Base-by-base conservation (phyloP, 2,888 invertebrate species). In the Chouioia cunea region DNA sequence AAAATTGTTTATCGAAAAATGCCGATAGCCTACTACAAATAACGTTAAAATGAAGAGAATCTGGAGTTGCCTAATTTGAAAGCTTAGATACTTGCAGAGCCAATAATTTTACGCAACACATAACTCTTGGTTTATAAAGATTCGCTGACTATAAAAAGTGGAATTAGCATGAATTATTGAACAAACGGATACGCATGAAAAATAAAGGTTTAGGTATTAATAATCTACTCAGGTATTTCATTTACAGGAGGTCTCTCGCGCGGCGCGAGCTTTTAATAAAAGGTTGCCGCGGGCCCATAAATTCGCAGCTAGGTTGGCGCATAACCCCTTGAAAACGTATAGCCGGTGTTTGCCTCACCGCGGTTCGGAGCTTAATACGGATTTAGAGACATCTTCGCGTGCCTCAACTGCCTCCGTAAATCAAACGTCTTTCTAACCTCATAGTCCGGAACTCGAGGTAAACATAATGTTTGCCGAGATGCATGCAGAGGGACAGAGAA, bases 341-440 rank as follows among this genome's bases (percentile, higher is more conserved):
- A 59, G 53, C 53, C 65, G 23, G 36, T 56, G 23, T 47, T 48
- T 20, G 50, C 22, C 53, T 63, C 48, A 36, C 63, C 68, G 44
- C 63, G 56, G 67, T 60, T 64, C 23, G 46, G 63, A 72, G 64
- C 71, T 67, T 67, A 58, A 62, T 67, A 59, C 58, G 64, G 71
- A 72, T 72, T 69, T 72, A 72, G 64, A 64, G 67, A 63, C 59
- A 72, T 72, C 71, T 69, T 70, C 64, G 64, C 56, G 59, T 27
- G 27, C 14, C 60, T 46, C 53, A 62, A 62, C 70, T 73, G 65
- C 52, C 65, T 62, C 57, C 57, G 62, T 73, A 70, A 69, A 72
- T 69, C 72, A 68, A 59, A 6, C 36, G 36, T 36, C 36, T 36
- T 36, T 12, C 36, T 10, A 18, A 22, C 57, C 18, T 36, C 36